A percentile compares a stretch with the other conserved stretches of the same genome.
These are phyloP conservation scores for Pterobdella sp. DNA, from an alignment of 2,888 invertebrate genomes.

Conservation along the genomic window DNA sequence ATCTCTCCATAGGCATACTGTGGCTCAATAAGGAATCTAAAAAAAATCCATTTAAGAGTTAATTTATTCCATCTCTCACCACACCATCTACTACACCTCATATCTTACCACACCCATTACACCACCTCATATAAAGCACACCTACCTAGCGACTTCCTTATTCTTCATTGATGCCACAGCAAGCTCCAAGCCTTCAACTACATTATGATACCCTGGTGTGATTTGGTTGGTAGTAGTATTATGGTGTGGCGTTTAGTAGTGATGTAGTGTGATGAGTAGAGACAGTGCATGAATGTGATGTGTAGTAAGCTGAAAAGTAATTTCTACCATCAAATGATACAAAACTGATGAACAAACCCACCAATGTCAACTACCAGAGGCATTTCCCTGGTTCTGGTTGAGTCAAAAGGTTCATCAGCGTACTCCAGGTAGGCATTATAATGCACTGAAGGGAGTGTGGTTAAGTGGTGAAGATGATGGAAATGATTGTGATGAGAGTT, in stretches of 20 bases:
- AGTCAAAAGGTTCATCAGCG: constrained; percentile 65
- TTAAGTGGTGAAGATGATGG: background rate
- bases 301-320: constrained; percentile 4
- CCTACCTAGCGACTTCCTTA: constrained; percentile 63
- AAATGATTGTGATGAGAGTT: background rate
- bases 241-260: too few relatives aligned
- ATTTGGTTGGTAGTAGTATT: too few relatives aligned
- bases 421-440: constrained; percentile 68
- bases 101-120: too few relatives aligned
- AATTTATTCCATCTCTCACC: too few relatives aligned
- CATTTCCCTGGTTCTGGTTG: constrained; percentile 47
- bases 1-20: constrained; percentile 66
- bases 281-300: constrained; percentile 4
- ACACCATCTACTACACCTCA: too few relatives aligned
- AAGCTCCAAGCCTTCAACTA: constrained; percentile 36
- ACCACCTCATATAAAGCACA: background rate
- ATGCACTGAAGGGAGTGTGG: constrained; percentile 55
- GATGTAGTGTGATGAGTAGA: too few relatives aligned
- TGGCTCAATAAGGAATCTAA: constrained; percentile 63
- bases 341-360: background rate
- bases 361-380: constrained; percentile 36
- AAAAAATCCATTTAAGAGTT: too few relatives aligned
- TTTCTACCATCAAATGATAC: constrained; percentile 16
- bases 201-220: background rate
- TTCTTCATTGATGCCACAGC: constrained; percentile 61